phyloP scores from a whole-genome alignment of 2,113 vertebrate genomes.

The Nicator chloris region DNA sequence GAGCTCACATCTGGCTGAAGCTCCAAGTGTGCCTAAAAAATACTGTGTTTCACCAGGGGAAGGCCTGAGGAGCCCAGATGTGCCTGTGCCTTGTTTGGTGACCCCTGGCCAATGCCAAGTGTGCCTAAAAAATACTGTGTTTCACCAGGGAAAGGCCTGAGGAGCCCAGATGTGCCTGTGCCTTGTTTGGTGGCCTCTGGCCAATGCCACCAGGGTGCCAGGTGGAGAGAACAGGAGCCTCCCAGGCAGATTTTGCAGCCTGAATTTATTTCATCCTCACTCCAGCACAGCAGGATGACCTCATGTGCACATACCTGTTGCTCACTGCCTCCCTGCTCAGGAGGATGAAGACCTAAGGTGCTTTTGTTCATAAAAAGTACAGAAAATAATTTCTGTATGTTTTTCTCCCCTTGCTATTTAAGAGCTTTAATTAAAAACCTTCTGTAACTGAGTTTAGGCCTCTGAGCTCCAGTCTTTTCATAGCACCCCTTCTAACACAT shows the following conservation, averaged over 20 bases:
- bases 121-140: neutral
- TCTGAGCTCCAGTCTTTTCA: neutral
- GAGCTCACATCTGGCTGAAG: neutral
- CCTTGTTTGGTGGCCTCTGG: neutral
- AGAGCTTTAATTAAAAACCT: neutral
- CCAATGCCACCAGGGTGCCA: neutral
- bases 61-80: neutral
- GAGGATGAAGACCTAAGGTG: neutral
- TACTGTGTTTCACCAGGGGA: neutral
- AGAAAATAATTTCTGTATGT: neutral
- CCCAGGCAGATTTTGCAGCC: neutral
- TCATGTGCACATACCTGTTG: neutral
- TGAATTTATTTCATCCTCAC: neutral
- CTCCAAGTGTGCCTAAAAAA: neutral
- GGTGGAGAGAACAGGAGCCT: neutral
- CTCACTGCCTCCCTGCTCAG: neutral
- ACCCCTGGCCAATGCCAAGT: neutral
- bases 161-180: neutral
- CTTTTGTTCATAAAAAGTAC: neutral
- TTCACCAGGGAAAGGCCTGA: neutral
- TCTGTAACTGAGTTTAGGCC: neutral
- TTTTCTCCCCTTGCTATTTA: neutral
- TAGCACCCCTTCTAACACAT: neutral
- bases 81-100: neutral
- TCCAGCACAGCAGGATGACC: neutral